Conservation (phyloP, 92 coral and sea anemone species). For the Bergia puertoricense region DNA sequence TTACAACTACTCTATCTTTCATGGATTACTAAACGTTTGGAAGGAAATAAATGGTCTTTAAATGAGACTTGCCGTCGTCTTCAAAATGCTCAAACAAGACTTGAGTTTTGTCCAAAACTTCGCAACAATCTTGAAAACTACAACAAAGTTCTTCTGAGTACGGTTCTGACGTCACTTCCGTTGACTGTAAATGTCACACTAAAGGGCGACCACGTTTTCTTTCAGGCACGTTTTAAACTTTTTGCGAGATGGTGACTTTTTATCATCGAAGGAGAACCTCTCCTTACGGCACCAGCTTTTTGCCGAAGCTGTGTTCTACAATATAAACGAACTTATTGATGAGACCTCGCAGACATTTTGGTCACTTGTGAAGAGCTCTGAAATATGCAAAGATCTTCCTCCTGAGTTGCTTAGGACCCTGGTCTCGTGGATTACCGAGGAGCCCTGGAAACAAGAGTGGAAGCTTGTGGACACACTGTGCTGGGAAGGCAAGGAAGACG, state of each 20-base stretch:
- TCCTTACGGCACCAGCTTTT: slow-evolving; percentile 31
- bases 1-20: too few species aligned
- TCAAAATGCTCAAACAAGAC: too few species aligned
- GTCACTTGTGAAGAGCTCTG: slow-evolving; percentile 34
- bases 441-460: slow-evolving; percentile 45
- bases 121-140: too few species aligned
- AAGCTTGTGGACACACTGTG: slow-evolving; percentile 19
- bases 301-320: slow-evolving; percentile 44
- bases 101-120: too few species aligned
- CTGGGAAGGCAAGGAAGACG: slow-evolving; percentile 25
- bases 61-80: too few species aligned
- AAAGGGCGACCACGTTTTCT: background rate
- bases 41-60: too few species aligned
- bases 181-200: background rate
- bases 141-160: too few species aligned
- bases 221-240: slow-evolving; percentile 38
- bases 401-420: slow-evolving; percentile 45
- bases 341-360: slow-evolving; percentile 42
- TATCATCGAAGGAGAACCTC: slow-evolving; percentile 18
- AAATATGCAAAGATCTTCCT: slow-evolving; percentile 37
- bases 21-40: too few species aligned
- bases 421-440: slow-evolving; percentile 35
- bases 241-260: slow-evolving; percentile 38
- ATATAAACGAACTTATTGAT: slow-evolving; percentile 33
- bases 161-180: too few species aligned